Percentiles rank a stretch among this genome's conserved stretches.
Evolutionary conservation across 2,797 vertebrate species (phyloP).

Genomic region (Bradypus variegatus): DNA sequence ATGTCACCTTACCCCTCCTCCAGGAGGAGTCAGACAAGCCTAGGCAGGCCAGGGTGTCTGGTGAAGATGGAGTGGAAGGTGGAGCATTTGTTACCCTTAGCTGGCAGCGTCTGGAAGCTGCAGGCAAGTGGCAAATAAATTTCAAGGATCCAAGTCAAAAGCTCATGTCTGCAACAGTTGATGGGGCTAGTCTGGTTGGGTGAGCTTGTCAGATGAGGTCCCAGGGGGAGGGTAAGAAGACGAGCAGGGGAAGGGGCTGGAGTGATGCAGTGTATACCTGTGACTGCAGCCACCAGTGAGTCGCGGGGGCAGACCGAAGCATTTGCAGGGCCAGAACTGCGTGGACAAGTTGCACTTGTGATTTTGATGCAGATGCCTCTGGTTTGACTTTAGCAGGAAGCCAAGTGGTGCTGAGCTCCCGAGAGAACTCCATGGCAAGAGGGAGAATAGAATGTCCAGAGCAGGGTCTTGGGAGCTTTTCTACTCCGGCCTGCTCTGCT

Average conservation of each 20-base stretch:
- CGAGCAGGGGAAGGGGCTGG: not conserved
- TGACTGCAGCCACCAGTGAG: not conserved
- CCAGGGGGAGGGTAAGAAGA: not conserved
- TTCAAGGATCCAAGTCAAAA: no score
- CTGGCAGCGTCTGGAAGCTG: rapidly evolving
- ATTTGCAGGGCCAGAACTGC: not conserved
- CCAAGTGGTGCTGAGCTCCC: not conserved
- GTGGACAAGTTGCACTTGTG: no score
- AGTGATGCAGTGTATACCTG: not conserved
- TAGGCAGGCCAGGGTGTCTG: not conserved
- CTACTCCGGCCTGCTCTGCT: not conserved
- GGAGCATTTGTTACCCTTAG: rapidly evolving
- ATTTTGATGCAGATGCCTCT: no score
- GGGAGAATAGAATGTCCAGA: rapidly evolving
- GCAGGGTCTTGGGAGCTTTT: not conserved
- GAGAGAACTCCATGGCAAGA: not conserved
- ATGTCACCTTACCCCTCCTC: not conserved
- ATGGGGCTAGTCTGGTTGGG: rapidly evolving
- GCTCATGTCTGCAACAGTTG: not conserved
- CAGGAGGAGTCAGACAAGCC: no score
- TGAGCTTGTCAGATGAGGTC: not conserved
- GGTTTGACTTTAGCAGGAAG: not conserved
- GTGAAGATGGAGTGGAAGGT: not conserved
- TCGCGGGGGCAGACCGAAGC: rapidly evolving
- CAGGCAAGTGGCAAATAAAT: not conserved